Percentiles rank a stretch among this genome's conserved stretches.
phyloP scores from a whole-genome alignment of 2,113 vertebrate genomes.

The Thalassoma bifasciatum region DNA sequence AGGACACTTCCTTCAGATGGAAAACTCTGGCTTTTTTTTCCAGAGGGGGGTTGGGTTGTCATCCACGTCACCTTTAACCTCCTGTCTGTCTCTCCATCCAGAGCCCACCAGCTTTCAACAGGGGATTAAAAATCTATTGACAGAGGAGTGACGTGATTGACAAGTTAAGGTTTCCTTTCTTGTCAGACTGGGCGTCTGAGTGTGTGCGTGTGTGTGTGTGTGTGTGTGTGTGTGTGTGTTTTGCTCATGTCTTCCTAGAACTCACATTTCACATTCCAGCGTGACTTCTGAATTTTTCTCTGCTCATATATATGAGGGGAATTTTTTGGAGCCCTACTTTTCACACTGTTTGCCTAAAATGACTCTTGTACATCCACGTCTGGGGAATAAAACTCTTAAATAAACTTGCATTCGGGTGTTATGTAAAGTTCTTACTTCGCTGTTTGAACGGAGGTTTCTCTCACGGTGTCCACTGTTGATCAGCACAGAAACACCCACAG shows the following conservation, averaged over 20 bases:
- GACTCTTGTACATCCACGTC: slow-evolving; percentile 14
- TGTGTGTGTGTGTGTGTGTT: slow-evolving; percentile 6
- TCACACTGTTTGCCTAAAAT: slow-evolving; percentile 36
- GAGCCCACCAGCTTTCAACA: slow-evolving; percentile 65
- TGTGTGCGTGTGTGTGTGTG: slow-evolving; percentile 26
- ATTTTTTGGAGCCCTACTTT: slow-evolving; percentile 23
- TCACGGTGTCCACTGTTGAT: slow-evolving; percentile 48
- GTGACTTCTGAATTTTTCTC: slow-evolving; percentile 58
- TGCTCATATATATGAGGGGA: slow-evolving; percentile 40
- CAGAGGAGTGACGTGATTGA: slow-evolving; percentile 75
- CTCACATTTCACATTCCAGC: slow-evolving; percentile 71
- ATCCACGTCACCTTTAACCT: slow-evolving; percentile 68
- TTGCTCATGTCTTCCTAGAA: slow-evolving; percentile 47
- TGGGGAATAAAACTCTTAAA: slow-evolving; percentile 30
- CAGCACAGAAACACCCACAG: slow-evolving; percentile 42
- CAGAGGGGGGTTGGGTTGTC: slow-evolving; percentile 19
- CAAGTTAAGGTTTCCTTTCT: slow-evolving; percentile 65
- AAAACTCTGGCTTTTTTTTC: slow-evolving; percentile 8
- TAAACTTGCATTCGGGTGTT: slow-evolving; percentile 46
- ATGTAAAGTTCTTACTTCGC: slow-evolving; percentile 45
- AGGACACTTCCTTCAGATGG: slow-evolving; percentile 36
- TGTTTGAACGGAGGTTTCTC: slow-evolving; percentile 41
- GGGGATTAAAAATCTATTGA: slow-evolving; percentile 73
- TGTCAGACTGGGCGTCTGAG: slow-evolving; percentile 55
- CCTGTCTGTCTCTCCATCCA: slow-evolving; percentile 41